A percentile compares a stretch with the other conserved stretches of the same genome.
Conservation (phyloP, 2,113 vertebrate genomes). For the Dolichotis patagonum region DNA sequence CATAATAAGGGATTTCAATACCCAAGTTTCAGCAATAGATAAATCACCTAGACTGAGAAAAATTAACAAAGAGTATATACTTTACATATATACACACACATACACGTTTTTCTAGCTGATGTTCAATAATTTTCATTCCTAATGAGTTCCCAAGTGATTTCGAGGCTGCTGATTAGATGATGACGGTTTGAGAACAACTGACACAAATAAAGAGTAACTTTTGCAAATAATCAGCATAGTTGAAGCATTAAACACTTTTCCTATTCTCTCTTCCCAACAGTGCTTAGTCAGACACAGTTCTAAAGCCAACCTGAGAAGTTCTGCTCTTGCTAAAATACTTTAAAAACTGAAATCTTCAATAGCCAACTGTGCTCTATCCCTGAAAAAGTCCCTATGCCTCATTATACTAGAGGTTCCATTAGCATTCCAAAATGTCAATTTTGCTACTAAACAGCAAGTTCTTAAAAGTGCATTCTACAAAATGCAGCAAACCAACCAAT, state of each 20-base stretch:
- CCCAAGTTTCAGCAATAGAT: rapidly evolving
- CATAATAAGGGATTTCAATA: background rate
- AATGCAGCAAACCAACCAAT: constrained; percentile 57
- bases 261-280: background rate
- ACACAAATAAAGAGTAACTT: background rate
- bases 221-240: constrained; percentile 11
- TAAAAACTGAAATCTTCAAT: constrained; percentile 48
- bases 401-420: background rate
- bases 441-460: constrained; percentile 32
- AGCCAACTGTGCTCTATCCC: background rate
- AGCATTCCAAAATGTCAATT: constrained; percentile 45
- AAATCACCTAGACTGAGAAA: background rate
- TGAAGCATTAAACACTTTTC: background rate
- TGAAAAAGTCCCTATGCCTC: constrained; percentile 7
- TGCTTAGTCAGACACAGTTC: constrained; percentile 13
- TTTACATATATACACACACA: background rate
- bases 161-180: background rate
- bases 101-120: background rate
- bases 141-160: background rate
- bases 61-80: background rate
- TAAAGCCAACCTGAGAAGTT: constrained; percentile 24
- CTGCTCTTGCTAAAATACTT: constrained; percentile 61
- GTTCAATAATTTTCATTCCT: constrained; percentile 18
- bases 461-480: constrained; percentile 43
- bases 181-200: background rate